These are phyloP conservation scores for Eulimnadia texana DNA, from an alignment of 1,140 invertebrate genomes.

Conservation along the genomic window DNA sequence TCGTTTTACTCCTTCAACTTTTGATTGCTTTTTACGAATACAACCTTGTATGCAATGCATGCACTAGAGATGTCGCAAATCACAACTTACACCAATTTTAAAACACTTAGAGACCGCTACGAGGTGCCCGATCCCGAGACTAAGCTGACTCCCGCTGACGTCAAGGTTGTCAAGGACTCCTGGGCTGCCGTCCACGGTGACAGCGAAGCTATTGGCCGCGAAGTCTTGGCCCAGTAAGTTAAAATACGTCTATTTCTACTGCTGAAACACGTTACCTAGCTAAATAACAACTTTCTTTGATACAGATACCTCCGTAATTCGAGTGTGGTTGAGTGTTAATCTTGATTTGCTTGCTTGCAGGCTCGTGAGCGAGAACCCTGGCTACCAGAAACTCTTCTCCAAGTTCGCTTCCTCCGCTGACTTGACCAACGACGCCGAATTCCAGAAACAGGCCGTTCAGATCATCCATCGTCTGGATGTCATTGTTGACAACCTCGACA, in stretches of 20 bases:
- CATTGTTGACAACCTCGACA: too few relatives aligned
- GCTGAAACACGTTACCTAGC: too few relatives aligned
- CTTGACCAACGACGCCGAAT: conserved; percentile 39
- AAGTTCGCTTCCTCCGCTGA: conserved; percentile 41
- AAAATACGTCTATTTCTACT: background rate
- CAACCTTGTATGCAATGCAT: too few relatives aligned
- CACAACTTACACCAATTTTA: too few relatives aligned
- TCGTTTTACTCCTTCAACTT: too few relatives aligned
- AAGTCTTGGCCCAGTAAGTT: background rate
- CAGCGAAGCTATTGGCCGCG: background rate
- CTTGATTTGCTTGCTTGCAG: background rate
- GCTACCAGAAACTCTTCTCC: conserved; percentile 41
- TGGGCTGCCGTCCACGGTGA: background rate
- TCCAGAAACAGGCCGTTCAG: conserved; percentile 43
- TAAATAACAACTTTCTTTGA: too few relatives aligned
- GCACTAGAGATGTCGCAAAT: too few relatives aligned
- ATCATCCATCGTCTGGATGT: conserved; percentile 3
- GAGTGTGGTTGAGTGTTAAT: too few relatives aligned
- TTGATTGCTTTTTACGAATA: too few relatives aligned
- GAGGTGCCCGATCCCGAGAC: conserved; percentile 3
- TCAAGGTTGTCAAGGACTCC: background rate
- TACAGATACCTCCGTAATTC: too few relatives aligned
- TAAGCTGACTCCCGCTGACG: background rate
- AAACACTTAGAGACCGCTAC: background rate
- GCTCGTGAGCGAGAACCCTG: conserved; percentile 40